phyloP scores from a whole-genome alignment of 2,888 invertebrate genomes.

The Sminthurides aquaticus region DNA sequence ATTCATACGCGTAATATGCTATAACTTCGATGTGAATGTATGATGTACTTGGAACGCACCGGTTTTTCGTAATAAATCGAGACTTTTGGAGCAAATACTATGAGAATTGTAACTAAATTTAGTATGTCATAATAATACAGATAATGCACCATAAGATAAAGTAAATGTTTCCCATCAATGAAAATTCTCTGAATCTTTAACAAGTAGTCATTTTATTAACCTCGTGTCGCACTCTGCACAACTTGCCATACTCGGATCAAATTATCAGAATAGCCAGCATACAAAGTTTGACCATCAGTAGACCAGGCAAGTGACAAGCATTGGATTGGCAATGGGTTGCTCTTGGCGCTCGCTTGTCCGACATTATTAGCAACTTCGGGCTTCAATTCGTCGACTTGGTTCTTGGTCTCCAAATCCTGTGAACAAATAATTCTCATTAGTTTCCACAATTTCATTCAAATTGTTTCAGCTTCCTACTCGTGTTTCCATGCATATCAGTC shows the following conservation, averaged over 20 bases:
- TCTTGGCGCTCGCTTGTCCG: constrained; percentile 48
- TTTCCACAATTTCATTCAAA: no score
- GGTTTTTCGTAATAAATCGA: no score
- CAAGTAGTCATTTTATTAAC: not conserved
- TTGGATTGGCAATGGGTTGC: constrained; percentile 72
- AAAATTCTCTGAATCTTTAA: not conserved
- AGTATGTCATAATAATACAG: no score
- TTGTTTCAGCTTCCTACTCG: no score
- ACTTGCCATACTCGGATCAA: constrained; percentile 99
- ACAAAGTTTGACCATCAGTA: constrained; percentile 96
- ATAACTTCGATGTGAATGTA: no score
- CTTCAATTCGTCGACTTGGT: constrained; percentile 95
- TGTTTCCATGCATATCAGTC: constrained; percentile 28
- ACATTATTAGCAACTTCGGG: constrained; percentile 78
- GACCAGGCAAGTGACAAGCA: constrained; percentile 98
- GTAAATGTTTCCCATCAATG: no score
- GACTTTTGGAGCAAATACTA: no score
- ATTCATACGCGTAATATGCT: no score
- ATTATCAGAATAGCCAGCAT: constrained; percentile 98
- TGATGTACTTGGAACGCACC: no score
- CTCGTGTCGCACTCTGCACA: constrained; percentile 39
- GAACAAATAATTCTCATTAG: constrained; percentile 46
- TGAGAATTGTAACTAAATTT: no score
- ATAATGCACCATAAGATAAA: no score
- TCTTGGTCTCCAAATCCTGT: constrained; percentile 96